Evolutionary conservation across 2,113 vertebrate genomes (phyloP).

Genomic region (Acrocephalus arundinaceus): DNA sequence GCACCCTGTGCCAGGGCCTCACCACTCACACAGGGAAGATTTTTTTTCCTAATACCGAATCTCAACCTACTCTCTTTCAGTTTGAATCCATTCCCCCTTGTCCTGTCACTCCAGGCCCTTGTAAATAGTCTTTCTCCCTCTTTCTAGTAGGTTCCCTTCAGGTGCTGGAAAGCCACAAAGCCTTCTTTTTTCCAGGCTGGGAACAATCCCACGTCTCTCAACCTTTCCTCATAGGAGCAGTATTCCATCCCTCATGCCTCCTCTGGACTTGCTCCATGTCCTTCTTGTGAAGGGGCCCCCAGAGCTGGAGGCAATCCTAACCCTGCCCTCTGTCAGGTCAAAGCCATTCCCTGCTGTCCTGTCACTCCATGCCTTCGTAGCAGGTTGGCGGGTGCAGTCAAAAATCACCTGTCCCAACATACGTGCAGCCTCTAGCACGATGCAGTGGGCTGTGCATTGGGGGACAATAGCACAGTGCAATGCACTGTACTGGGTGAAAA

Average conservation of each 20-base stretch:
- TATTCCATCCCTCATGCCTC: not conserved
- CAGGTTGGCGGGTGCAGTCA: not conserved
- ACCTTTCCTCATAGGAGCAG: rapidly evolving
- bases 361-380: rapidly evolving
- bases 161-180: not conserved
- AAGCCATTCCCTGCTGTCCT: not conserved
- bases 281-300: not conserved
- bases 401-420: not conserved
- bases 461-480: not conserved
- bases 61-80: not conserved
- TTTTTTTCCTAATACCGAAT: not conserved
- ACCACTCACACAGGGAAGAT: rapidly evolving
- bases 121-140: no score
- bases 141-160: not conserved
- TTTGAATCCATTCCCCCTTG: not conserved
- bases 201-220: not conserved
- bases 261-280: not conserved
- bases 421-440: not conserved
- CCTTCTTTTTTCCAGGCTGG: not conserved
- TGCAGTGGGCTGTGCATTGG: not conserved
- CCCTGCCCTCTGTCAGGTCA: not conserved
- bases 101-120: not conserved
- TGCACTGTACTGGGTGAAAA: not conserved
- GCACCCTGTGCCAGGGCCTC: not conserved
- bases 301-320: not conserved